Base-by-base conservation (phyloP, 2,797 vertebrate species). In the Acestrorhynchus altus region DNA sequence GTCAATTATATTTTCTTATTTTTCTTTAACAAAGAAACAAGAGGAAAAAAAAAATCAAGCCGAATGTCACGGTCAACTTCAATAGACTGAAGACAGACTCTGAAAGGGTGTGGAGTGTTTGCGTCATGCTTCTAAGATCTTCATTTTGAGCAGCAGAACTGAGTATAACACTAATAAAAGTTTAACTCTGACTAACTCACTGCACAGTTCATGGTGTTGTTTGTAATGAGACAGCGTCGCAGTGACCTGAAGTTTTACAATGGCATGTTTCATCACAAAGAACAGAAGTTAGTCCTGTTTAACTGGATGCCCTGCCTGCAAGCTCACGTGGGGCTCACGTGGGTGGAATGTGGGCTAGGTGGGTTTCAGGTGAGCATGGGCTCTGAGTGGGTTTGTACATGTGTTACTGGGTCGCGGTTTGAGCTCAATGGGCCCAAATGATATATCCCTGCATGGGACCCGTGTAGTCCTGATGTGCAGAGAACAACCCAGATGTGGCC, bases 141-240 rank as follows among this genome's bases (percentile, higher is more conserved):
- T 96, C 90, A 92, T 94, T 93, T 94, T 93, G 94, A 95, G 94
- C 94, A 92, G 84, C 88, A 92, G 88, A 92, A 92, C 93, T 95
- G 92, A 90, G 91, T 93, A 95, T 91, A 95, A 97, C 96, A 98
- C 95, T 98, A 99, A 99, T 88, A 93, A 93, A 96, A 93, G 95
- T 92, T 94, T 96, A 97, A 97, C 94, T 95, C 89, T 91, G 91
- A 92, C 90, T 92, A 90, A 92, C 87, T 86, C 82, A 88, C 77
- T 69, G 74, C 51, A 63, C 47, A 68, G 81, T 77, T 68, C 64
- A 8, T 68, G 40, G 46, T 72, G 52, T 83, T 22, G 54, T 79
- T 79, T 74, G 0, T 67, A 13, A 13, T 51, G 31, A 35, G 10
- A 6, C 3, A 1, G 11, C 0, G 8, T 8, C 31, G 8, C 42